These are phyloP conservation scores for Malacoraja senta DNA, from an alignment of 2,797 vertebrate genomes.

Conservation along the genomic window DNA sequence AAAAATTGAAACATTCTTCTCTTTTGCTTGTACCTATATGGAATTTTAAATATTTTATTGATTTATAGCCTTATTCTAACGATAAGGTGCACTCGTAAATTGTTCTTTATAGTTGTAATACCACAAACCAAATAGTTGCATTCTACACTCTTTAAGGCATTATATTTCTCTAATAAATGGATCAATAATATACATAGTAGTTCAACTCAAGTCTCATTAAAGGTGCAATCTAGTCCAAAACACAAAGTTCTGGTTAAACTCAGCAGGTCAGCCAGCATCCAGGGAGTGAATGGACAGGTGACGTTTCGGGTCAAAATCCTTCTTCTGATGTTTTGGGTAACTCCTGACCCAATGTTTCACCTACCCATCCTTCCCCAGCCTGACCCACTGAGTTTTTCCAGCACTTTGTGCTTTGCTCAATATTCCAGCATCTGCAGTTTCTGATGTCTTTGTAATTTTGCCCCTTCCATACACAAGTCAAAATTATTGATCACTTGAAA, in stretches of 20 bases:
- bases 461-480: not conserved
- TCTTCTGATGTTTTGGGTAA: too few species aligned
- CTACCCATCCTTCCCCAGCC: too few species aligned
- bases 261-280: too few species aligned
- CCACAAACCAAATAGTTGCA: not conserved
- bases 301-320: too few species aligned
- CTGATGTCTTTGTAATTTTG: not conserved
- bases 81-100: not conserved
- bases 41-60: not conserved
- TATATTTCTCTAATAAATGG: not conserved
- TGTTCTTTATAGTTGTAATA: not conserved
- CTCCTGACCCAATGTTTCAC: too few species aligned
- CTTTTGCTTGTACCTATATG: not conserved
- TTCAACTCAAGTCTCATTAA: not conserved
- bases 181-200: not conserved
- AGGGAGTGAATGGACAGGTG: too few species aligned
- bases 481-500: not conserved
- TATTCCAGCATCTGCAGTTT: too few species aligned
- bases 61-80: not conserved
- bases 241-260: too few species aligned
- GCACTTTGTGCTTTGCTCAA: too few species aligned
- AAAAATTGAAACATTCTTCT: not conserved
- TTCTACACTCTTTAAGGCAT: not conserved
- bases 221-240: too few species aligned
- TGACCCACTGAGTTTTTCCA: too few species aligned